Conservation (phyloP, 2,113 vertebrate species). For the Entelurus aequoreus region DNA sequence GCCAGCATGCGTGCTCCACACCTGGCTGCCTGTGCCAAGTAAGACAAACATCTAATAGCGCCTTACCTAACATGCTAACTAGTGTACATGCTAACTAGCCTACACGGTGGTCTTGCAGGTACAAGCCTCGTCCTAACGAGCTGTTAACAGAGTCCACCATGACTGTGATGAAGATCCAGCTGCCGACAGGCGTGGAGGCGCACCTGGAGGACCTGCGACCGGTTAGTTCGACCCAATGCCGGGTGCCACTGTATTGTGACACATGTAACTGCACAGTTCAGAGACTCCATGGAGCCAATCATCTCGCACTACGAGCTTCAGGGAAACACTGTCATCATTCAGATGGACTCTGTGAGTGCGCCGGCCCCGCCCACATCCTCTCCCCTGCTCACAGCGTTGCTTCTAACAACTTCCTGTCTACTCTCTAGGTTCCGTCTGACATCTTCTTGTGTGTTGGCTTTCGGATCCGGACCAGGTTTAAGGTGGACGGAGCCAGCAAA, state of each 20-base stretch:
- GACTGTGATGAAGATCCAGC: slow-evolving; percentile 84
- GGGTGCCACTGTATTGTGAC: too few species aligned
- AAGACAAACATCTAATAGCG: slow-evolving; percentile 40
- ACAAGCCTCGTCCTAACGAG: slow-evolving; percentile 68
- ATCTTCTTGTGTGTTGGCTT: slow-evolving; percentile 49
- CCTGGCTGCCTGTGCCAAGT: slow-evolving; percentile 85
- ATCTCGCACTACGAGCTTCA: slow-evolving; percentile 77
- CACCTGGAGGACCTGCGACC: slow-evolving; percentile 76
- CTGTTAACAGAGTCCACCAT: slow-evolving; percentile 68
- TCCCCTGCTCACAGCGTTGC: neutral
- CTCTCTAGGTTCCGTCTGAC: slow-evolving; percentile 36
- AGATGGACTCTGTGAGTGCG: slow-evolving; percentile 77
- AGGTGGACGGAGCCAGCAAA: slow-evolving; percentile 24
- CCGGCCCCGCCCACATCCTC: neutral
- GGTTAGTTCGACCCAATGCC: slow-evolving; percentile 51
- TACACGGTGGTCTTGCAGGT: slow-evolving; percentile 66
- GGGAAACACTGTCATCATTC: slow-evolving; percentile 76
- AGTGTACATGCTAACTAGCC: neutral
- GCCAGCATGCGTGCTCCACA: slow-evolving; percentile 40
- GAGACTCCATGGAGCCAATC: slow-evolving; percentile 67
- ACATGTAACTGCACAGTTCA: slow-evolving; percentile 66
- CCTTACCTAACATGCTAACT: neutral
- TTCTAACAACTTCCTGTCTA: neutral
- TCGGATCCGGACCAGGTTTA: slow-evolving; percentile 38
- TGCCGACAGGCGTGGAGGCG: slow-evolving; percentile 80